Evolutionary conservation across 2,797 vertebrate species (phyloP), one percentile per base, ranked within the genome.

Genomic region (Esox masquinongy): DNA sequence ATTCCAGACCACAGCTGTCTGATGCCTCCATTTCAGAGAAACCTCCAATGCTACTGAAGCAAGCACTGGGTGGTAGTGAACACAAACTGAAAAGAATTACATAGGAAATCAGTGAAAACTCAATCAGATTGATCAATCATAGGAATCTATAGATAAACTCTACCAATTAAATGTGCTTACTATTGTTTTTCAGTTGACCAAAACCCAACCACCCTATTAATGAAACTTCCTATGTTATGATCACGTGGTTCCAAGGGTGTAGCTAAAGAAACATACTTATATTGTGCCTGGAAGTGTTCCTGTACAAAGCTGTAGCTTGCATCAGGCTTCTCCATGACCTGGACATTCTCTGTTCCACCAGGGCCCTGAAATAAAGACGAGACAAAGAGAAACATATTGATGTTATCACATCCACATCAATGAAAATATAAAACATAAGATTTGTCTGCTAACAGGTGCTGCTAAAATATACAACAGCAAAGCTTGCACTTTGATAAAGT

Each of bases 271-370:
- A 77, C 95, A 94, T 90, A 99, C 98, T 97, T 97, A 91, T 99
- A 99, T 83, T 98, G 97, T 0, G 98, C 98, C 91, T 99, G 97
- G 88, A 99, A 99, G 85, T 97, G 97, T 80, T 95, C 95, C 90
- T 97, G 96, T 77, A 99, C 96, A 19, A 99, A 99, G 91, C 97
- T 99, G 86, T 95, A 94, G 50, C 91, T 92, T 14, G 68, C 53
- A 12, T 85, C 77, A 0, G 88, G 74, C 0, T 87, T 82, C 4
- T 73, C 71, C 53, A 76, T 26, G 51, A 82, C 75, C 3, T 86
- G 77, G 63, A 80, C 74, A 31, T 93, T 91, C 0, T 94, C 93
- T 4, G 82, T 76, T 80, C 89, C 90, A 3, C 80, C 70, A 2
- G 84, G 86, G 80, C 81, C 89, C 97, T 99, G 90, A 8, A 76